These are phyloP conservation scores for Macrosteles quadrilineatus DNA, from an alignment of 1,140 invertebrate species.

Conservation along the genomic window DNA sequence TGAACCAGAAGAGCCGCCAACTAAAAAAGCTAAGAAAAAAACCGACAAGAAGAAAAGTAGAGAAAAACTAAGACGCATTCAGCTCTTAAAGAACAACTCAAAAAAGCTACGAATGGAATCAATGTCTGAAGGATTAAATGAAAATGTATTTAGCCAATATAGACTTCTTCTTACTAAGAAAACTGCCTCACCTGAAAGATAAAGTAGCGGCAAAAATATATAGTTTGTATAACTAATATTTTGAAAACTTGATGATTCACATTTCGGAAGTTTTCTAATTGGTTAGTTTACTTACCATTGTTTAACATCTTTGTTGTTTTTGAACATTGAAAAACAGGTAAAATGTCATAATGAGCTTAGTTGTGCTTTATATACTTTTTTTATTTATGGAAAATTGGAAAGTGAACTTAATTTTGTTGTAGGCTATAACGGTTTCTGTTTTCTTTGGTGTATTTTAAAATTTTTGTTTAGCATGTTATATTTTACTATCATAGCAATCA, in stretches of 20 bases:
- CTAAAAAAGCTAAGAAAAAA: not conserved
- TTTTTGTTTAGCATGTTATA: too few species aligned
- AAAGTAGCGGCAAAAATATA: too few species aligned
- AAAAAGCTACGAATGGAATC: not conserved
- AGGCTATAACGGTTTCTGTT: too few species aligned
- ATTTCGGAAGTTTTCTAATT: not conserved
- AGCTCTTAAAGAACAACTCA: not conserved
- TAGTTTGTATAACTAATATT: too few species aligned
- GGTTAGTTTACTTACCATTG: not conserved
- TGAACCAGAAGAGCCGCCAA: not conserved
- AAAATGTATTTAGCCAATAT: constrained; percentile 4
- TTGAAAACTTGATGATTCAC: not conserved
- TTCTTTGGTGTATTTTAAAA: too few species aligned
- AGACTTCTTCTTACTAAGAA: not conserved
- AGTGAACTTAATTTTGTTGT: too few species aligned
- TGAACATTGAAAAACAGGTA: not conserved
- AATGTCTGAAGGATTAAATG: not conserved
- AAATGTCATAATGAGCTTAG: not conserved
- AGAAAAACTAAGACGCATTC: not conserved
- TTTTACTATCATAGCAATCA: too few species aligned
- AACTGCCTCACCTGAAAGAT: not conserved
- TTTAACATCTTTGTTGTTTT: not conserved
- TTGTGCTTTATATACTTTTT: too few species aligned
- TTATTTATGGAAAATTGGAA: too few species aligned
- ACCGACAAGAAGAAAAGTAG: constrained; percentile 1